Conservation (phyloP, 2,797 vertebrate species). For the Sandelia bainsii region DNA sequence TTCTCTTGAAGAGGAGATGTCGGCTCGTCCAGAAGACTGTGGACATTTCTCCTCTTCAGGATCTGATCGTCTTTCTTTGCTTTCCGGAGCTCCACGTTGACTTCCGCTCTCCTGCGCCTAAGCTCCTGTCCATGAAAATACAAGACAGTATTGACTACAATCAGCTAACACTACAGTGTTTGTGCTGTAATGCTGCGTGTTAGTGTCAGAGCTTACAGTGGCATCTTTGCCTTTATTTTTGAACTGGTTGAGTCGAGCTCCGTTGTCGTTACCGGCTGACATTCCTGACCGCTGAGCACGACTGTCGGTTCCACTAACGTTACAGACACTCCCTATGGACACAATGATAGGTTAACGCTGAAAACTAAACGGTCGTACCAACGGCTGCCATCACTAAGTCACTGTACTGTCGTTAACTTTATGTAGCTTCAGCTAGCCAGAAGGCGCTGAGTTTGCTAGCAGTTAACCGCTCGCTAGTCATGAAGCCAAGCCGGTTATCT, state of each 20-base stretch:
- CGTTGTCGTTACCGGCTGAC: conserved; percentile 85
- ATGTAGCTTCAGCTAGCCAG: neutral
- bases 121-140: conserved; percentile 83
- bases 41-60: conserved; percentile 92
- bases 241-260: conserved; percentile 89
- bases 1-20: conserved; percentile 87
- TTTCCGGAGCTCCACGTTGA: conserved; percentile 92
- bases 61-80: conserved; percentile 95
- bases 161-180: no score
- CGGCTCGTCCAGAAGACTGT: conserved; percentile 84
- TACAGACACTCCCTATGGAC: conserved; percentile 11
- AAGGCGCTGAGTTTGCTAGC: neutral
- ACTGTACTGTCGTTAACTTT: neutral
- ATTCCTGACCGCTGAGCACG: conserved; percentile 67
- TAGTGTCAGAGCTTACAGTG: conserved; percentile 79
- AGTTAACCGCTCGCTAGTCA: neutral
- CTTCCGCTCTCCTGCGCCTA: conserved; percentile 89
- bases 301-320: conserved; percentile 5
- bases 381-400: neutral
- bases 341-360: neutral
- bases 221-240: conserved; percentile 95
- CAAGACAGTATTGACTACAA: no score
- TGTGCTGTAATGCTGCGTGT: no score
- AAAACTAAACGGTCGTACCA: neutral
- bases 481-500: conserved; percentile 55